Percentiles rank a stretch among this genome's conserved stretches.
phyloP scores from a whole-genome alignment of 2,113 vertebrate species.

The Gallinago media region DNA sequence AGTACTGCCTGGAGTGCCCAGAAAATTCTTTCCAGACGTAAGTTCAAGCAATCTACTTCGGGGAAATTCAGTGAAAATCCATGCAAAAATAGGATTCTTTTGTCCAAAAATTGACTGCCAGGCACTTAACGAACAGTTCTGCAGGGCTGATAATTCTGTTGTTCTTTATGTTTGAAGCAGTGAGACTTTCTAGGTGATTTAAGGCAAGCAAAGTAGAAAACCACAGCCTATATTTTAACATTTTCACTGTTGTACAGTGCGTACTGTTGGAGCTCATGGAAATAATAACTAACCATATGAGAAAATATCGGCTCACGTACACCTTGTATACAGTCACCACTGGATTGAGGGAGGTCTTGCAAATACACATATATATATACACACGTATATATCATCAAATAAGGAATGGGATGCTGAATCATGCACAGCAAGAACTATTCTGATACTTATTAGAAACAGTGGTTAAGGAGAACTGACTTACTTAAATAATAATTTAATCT shows the following conservation, averaged over 20 bases:
- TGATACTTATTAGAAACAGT: background rate
- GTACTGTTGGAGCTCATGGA: background rate
- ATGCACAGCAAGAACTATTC: background rate
- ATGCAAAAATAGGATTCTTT: background rate
- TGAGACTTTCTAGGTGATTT: background rate
- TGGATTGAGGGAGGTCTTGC: background rate
- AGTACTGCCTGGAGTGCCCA: background rate
- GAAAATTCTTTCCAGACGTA: background rate
- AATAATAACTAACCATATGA: background rate
- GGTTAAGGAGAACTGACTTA: conserved; percentile 36
- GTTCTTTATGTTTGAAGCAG: background rate
- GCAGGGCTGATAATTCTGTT: background rate
- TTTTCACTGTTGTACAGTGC: background rate
- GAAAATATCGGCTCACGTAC: background rate
- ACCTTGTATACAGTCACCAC: background rate
- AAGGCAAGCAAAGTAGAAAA: background rate
- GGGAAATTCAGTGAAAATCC: conserved; percentile 4
- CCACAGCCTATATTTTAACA: background rate
- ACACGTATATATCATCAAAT: background rate
- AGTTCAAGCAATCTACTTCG: background rate
- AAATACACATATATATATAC: background rate
- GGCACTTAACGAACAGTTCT: background rate
- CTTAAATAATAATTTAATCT: conserved; percentile 48
- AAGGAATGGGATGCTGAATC: background rate
- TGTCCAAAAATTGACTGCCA: background rate